Evolutionary conservation across 1,140 invertebrate species (phyloP), one percentile per base, ranked within the genome.

Genomic region (Bombus sibiricus): DNA sequence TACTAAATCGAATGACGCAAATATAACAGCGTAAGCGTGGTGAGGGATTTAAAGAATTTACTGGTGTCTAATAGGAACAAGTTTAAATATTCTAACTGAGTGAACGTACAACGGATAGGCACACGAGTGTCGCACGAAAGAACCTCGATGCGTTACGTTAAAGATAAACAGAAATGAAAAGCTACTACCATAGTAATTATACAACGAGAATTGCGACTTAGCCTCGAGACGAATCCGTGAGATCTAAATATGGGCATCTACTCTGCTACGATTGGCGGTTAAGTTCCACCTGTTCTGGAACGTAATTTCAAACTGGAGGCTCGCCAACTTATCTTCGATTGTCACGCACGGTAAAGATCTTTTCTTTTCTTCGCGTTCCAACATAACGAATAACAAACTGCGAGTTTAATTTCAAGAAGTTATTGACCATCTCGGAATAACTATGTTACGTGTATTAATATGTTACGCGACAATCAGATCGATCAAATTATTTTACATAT

Each of bases 141-240:
- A 53, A 43, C 32, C 34, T 37, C 32, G 22, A 6, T 80, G 15
- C 64, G 18, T 37, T 34, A 47, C n/a, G 41, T 43, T 64, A 0
- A 47, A n/a, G 62, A 79, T 41, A 66, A 68, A 64, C 3, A 78
- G 5, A 43, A 76, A 39, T 28, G 53, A 79, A 43, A 22, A 69
- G 53, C 32, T n/a, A 37, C 41, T 68, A 37, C 9, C 25, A 39
- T 22, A 13, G 64, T 80, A 82, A 66, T 82, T 82, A 64, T 74
- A 75, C 81, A 41, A 82, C n/a, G 41, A 34, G 81, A 47, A 80
- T 80, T 69, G 41, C 77, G 41, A 81, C 71, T 62, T 37, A 74
- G 53, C 53, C 69, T 62, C 69, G 69, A 43, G 53, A 59, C 37
- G 28, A 18, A 57, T 72, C 6, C 18, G 69, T 53, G 37, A 62